Evolutionary conservation across 2,888 invertebrate genomes (phyloP), one percentile per base, ranked within the genome.

Genomic region (Mesoligia furuncula): DNA sequence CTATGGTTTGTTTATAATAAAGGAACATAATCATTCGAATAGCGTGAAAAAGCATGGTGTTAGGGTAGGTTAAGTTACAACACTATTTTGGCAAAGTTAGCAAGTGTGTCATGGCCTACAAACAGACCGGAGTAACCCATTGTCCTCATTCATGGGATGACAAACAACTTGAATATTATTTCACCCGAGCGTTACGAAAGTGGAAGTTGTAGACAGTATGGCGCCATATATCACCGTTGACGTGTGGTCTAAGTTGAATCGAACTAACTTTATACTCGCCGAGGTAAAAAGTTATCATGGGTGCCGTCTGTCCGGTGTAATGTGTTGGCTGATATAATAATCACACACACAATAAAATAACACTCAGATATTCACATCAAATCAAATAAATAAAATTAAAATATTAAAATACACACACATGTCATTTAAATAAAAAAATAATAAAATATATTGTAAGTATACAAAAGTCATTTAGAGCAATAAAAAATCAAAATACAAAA

Each of bases 91-190:
- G 84, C 84, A 73, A 79, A 80, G 36, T 57, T 73, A 39, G 1
- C 45, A 67, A 81, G 59, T 83, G 67, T 80, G 84, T 64, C 84
- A 71, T 24, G 81, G 59, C 73, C 77, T 48, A 73, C 42, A 70
- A 65, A 76, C 59, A 66, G 5, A 7, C 42, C 1, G 36, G 64
- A 48, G 66, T 70, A 80, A 68, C 62, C 73, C 65, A 80, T 59
- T 82, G 59, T 68, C 71, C 83, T 79, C 62, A 51, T 84, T 84
- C 57, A 61, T 59, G 36, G 65, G 54, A 79, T 83, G 66, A 83
- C 39, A 64, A 76, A 84, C 77, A 64, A 68, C 64, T 78, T 36
- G 48, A 61, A 24, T 75, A 27, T 64, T 70, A 62, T 76, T 80
- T 31, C 65, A 20, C 36, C 20, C 42, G 20, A 71, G 59, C 11